Base-by-base conservation (phyloP, 2,113 vertebrate species). In the Shinisaurus crocodilurus region DNA sequence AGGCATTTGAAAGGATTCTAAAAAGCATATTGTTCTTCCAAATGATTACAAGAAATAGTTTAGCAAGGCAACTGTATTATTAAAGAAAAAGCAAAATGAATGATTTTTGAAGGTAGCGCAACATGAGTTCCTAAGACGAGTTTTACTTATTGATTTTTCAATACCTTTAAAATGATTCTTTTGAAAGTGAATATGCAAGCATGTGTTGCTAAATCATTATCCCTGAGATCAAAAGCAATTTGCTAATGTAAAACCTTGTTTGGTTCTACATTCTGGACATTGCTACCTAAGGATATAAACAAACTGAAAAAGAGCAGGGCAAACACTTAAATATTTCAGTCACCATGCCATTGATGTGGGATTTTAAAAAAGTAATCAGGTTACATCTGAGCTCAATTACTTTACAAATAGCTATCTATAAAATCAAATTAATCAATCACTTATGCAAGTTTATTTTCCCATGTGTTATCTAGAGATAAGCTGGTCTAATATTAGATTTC, bases 401-500 rank as follows among this genome's bases (percentile, higher is more conserved):
- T 96, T 98, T 97, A 97, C 93, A 98, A 97, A 97, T 96, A 97
- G 95, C 94, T 98, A 98, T 97, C 97, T 95, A 95, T 89, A 96
- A 87, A 93, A 98, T 98, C 97, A 89, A 96, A 92, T 91, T 92
- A 95, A 93, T 93, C 95, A 96, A 97, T 96, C 96, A 95, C 95
- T 95, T 93, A 90, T 95, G 94, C 95, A 97, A 96, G 96, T 96
- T 97, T 97, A 96, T 95, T 97, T 96, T 97, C 95, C 96, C 95
- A 96, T 96, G 89, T 98, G 97, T 95, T 97, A 97, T 98, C 97
- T 97, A 86, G 89, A 97, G 97, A 98, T 97, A 98, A 98, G 97
- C 95, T 91, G 77, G 86, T 77, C 94, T 96, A 97, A 95, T 97
- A 97, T 94, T 96, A 96, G 96, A 97, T 97, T 98, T 97, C 96